Evolutionary conservation across 2,797 vertebrate species (phyloP).

Genomic region (Neostethus bicornis): DNA sequence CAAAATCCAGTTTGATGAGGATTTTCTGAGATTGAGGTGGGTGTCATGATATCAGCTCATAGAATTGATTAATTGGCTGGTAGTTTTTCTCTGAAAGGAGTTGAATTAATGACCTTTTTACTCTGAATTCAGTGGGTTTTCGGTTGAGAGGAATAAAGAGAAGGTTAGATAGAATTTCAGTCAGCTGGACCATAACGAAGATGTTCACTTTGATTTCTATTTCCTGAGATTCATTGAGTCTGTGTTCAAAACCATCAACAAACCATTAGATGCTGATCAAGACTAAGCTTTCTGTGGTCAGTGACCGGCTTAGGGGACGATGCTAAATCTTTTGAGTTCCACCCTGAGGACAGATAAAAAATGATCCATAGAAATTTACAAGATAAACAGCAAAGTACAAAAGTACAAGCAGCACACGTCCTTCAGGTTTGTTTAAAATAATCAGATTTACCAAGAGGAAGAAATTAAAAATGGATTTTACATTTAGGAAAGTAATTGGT

Average conservation of each 20-base stretch:
- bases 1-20: conserved; percentile 1
- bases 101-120: conserved; percentile 30
- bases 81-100: conserved; percentile 19
- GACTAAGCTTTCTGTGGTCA: neutral
- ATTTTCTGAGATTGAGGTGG: conserved; percentile 11
- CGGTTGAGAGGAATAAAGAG: conserved; percentile 15
- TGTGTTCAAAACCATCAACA: conserved; percentile 2
- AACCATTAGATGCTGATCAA: neutral
- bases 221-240: conserved; percentile 2
- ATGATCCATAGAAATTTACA: conserved; percentile 2
- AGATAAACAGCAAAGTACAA: neutral
- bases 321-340: neutral
- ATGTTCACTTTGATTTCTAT: conserved; percentile 9
- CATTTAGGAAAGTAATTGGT: neutral
- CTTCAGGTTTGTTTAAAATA: neutral
- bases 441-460: neutral
- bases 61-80: conserved; percentile 15
- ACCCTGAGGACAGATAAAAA: neutral
- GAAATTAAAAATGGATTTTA: neutral
- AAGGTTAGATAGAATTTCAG: conserved; percentile 12
- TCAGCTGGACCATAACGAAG: conserved; percentile 2
- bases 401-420: neutral
- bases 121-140: conserved; percentile 45
- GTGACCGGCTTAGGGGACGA: neutral
- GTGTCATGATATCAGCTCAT: neutral